Conservation (phyloP, 2,888 invertebrate genomes). For the Odontomyia ornata region DNA sequence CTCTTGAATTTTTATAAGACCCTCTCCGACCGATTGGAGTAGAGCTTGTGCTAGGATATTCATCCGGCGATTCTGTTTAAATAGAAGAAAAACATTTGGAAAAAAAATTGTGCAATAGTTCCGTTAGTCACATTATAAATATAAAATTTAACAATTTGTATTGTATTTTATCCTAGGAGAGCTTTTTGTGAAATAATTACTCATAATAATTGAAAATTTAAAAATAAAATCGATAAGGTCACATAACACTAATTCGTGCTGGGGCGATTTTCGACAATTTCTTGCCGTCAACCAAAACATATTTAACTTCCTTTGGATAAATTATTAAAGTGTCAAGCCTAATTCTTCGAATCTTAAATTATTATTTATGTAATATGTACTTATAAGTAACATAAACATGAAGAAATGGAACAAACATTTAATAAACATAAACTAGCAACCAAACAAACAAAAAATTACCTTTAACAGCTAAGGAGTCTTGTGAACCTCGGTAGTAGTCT, state of each 20-base stretch:
- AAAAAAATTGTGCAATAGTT: constrained; percentile 1
- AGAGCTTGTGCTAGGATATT: constrained; percentile 67
- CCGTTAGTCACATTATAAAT: not conserved
- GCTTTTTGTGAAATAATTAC: too few relatives aligned
- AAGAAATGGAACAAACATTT: not conserved
- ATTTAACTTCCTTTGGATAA: too few relatives aligned
- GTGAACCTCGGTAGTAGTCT: constrained; percentile 91
- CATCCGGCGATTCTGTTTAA: constrained; percentile 64
- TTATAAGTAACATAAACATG: too few relatives aligned
- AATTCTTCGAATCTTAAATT: too few relatives aligned
- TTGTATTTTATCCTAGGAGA: too few relatives aligned
- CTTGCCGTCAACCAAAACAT: too few relatives aligned
- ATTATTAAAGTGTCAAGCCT: too few relatives aligned
- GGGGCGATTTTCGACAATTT: too few relatives aligned
- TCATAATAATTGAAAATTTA: too few relatives aligned
- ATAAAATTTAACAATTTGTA: not conserved
- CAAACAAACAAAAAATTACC: constrained; percentile 69
- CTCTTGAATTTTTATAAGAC: constrained; percentile 88
- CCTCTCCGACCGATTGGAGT: constrained; percentile 81
- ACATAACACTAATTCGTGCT: too few relatives aligned
- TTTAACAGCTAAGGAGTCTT: constrained; percentile 86
- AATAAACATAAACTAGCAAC: not conserved
- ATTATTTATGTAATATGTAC: too few relatives aligned
- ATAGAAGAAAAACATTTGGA: constrained; percentile 7
- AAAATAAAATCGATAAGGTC: too few relatives aligned